Base-by-base conservation (phyloP, 2,888 invertebrate species). In the Mactromeris polynyma region DNA sequence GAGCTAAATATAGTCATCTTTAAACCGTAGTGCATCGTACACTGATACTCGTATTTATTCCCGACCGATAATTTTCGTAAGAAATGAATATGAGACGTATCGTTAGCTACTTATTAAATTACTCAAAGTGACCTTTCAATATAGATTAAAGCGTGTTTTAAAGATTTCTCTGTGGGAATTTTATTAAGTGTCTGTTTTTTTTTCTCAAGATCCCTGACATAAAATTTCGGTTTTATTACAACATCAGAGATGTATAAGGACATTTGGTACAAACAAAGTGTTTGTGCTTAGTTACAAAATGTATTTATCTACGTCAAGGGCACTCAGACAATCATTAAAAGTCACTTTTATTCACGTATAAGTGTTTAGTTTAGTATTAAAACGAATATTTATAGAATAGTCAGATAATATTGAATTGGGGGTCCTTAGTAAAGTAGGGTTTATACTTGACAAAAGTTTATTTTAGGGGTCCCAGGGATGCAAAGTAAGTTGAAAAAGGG, bases 321-420 rank as follows among this genome's bases (percentile, higher is more conserved):
- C 58, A 64, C n/a, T 64, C 9, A 9, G 26, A 26, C 7, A 64
- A 26, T 64, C 58, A 26, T 64, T 26, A 64, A n/a, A 64, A 64
- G 26, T 64, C 58, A 11, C 11, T 26, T 64, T 7, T 3, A 26
- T 64, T 26, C 58, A 64, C 26, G n/a, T 64, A n/a, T 64, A 26
- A 64, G 58, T 64, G 58, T 64, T 64, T 64, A 26, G 26, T 64
- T 26, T 26, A n/a, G 58, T 64, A 26, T 11, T 64, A 26, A 46
- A 26, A 26, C 26, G 58, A 64, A 26, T 26, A 64, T 64, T 64
- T 64, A 64, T 64, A 26, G 26, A 64, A 64, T 3, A 9, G 58
- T 26, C n/a, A n/a, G 58, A 64, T n/a, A 64, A 64, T 26, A 64
- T 64, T 64, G 58, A n/a, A n/a, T n/a, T n/a, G n/a, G n/a, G n/a